These are phyloP conservation scores for Carpatolechia fugitivella DNA, from an alignment of 2,888 invertebrate species.

Conservation along the genomic window DNA sequence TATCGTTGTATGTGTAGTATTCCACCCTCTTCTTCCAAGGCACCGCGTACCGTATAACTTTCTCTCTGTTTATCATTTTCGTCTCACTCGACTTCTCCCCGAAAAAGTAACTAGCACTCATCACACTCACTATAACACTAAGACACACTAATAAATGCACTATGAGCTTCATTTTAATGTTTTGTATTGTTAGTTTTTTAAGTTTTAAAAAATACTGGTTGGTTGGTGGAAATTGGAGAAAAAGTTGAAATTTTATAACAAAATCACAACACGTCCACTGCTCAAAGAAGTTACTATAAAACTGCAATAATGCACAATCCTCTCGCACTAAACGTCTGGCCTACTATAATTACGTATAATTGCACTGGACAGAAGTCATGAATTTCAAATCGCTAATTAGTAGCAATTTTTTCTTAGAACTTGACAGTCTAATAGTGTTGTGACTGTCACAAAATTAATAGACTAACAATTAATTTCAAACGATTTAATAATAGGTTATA, in stretches of 20 bases:
- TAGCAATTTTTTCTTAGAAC: background rate
- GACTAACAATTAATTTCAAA: no score
- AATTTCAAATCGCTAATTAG: background rate
- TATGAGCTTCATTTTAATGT: conserved; percentile 13
- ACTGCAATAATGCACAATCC: background rate
- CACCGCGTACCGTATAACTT: conserved; percentile 43
- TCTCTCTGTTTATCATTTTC: conserved; percentile 33
- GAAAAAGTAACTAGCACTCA: conserved; percentile 40
- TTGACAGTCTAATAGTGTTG: background rate
- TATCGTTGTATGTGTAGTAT: conserved; percentile 35
- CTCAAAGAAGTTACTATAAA: background rate
- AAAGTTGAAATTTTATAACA: background rate
- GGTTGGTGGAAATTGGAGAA: background rate
- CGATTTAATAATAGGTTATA: background rate
- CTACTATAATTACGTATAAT: background rate
- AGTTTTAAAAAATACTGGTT: background rate
- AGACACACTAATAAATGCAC: conserved; percentile 23
- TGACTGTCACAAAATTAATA: no score
- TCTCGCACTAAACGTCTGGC: background rate
- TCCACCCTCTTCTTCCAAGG: conserved; percentile 47
- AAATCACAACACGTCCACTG: background rate
- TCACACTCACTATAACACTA: conserved; percentile 31
- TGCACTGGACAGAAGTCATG: background rate
- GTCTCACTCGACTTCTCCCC: conserved; percentile 34
- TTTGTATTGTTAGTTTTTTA: background rate